Evolutionary conservation across 2,888 invertebrate genomes (phyloP), one percentile per base, ranked within the genome.

Genomic region (Caenorhabditis wallacei): DNA sequence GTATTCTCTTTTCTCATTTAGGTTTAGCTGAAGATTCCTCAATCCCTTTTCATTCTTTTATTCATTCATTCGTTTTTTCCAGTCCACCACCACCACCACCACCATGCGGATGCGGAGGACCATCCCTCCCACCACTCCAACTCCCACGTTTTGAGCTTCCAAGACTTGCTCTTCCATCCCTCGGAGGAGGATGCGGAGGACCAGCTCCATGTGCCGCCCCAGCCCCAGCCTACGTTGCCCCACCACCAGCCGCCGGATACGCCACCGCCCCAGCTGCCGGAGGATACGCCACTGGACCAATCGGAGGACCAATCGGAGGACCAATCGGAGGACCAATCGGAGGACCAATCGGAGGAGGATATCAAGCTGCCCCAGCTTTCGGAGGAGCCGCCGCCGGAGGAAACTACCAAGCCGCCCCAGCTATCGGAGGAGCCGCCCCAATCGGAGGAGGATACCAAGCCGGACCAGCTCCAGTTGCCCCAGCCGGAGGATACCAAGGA

Each of bases 161-260:
- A 78, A 63, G 61, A 56, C 54, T 82, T 46, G 26, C 71, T 26
- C 82, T 82, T 30, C 82, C 82, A 78, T 82, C 76, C 40, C 64
- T 85, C 84, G 85, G 85, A 75, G 85, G 85, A 64, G 86, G 86
- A 37, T 84, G 85, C 72, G 80, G 84, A 72, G 79, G 79, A 56
- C 79, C 82, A 75, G 63, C 69, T 40, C 70, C 64, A 57, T 75
- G 63, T 54, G 70, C 59, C 16, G 51, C 63, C 24, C 63, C 68
- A 69, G 72, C 78, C 35, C 76, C 76, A 75, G 63, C 56, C 13
- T 63, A 30, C 70, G 72, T 59, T 37, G 66, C 75, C n/a, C 74
- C 75, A 70, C 78, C 76, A 72, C 70, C 80, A 43, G 71, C 84
- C 43, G 69, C 26, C 48, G 84, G 82, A 79, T 72, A 59, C 66